Conservation (phyloP, 53 echinoderm and acorn worm species). For the Crossaster papposus region DNA sequence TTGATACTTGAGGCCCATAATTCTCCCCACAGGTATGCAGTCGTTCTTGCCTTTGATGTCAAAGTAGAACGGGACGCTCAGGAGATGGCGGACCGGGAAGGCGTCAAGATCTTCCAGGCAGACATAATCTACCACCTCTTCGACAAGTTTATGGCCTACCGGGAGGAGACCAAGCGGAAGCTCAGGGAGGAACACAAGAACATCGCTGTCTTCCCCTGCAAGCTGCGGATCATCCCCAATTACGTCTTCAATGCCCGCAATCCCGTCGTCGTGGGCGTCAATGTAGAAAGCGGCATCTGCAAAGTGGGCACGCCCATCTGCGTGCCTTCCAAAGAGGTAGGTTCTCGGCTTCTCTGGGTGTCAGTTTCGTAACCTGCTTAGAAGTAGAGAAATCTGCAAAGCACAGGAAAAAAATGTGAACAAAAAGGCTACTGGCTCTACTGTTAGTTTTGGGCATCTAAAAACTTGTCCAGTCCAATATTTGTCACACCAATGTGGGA, state of each 20-base stretch:
- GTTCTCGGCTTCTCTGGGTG: neutral
- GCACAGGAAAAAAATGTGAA: neutral
- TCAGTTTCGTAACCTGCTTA: neutral
- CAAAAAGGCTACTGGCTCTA: no score
- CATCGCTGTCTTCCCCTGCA: conserved; percentile 98
- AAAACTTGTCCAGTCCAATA: no score
- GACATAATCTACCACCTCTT: conserved; percentile 99
- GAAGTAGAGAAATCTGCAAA: neutral
- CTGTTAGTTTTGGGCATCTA: no score
- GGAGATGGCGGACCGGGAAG: conserved; percentile 96
- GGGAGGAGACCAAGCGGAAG: conserved; percentile 75
- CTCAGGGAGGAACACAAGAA: conserved; percentile 89
- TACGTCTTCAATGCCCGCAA: conserved; percentile 92
- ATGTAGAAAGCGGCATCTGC: conserved; percentile 86
- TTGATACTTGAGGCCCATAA: neutral
- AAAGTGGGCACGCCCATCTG: conserved; percentile 96
- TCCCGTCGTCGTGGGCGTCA: conserved; percentile 90
- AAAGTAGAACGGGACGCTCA: conserved; percentile 94
- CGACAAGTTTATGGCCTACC: conserved; percentile 91
- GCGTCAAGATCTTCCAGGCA: conserved; percentile 94
- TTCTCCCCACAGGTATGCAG: conserved; percentile 73
- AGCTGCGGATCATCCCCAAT: conserved; percentile 76
- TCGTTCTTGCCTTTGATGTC: conserved; percentile 97
- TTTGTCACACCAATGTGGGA: no score
- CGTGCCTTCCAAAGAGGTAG: conserved; percentile 91